These are phyloP conservation scores for Nephrotoma appendiculata DNA, from an alignment of 2,888 invertebrate genomes.

Conservation along the genomic window DNA sequence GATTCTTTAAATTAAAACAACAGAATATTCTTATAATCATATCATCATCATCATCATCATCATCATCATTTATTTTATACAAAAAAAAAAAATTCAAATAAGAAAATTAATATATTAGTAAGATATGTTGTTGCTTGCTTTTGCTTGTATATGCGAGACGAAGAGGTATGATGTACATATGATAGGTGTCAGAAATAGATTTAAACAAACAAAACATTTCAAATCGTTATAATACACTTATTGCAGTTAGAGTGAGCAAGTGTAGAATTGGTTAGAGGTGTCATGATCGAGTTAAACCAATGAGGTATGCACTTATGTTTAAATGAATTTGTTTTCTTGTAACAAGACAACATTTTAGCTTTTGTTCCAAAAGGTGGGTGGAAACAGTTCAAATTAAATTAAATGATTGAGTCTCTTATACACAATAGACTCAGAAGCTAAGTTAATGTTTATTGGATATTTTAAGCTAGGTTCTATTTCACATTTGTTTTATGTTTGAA, in stretches of 20 bases:
- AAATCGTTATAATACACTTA: neutral
- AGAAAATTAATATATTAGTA: neutral
- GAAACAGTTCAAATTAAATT: neutral
- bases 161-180: neutral
- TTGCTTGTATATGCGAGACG: neutral
- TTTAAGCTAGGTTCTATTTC: too few relatives aligned
- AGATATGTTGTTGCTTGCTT: neutral
- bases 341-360: neutral
- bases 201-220: neutral
- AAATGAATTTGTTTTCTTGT: neutral
- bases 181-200: neutral
- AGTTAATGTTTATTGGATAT: too few relatives aligned
- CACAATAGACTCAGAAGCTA: neutral
- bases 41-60: neutral
- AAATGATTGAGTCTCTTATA: neutral
- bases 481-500: too few relatives aligned
- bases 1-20: neutral
- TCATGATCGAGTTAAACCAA: neutral
- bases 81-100: neutral
- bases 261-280: neutral
- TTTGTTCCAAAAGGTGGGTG: neutral
- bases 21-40: neutral
- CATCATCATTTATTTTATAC: neutral
- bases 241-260: neutral
- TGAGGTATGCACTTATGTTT: neutral